Evolutionary conservation across 2,888 invertebrate genomes (phyloP).

Genomic region (Dyspetes luteomarginatus): DNA sequence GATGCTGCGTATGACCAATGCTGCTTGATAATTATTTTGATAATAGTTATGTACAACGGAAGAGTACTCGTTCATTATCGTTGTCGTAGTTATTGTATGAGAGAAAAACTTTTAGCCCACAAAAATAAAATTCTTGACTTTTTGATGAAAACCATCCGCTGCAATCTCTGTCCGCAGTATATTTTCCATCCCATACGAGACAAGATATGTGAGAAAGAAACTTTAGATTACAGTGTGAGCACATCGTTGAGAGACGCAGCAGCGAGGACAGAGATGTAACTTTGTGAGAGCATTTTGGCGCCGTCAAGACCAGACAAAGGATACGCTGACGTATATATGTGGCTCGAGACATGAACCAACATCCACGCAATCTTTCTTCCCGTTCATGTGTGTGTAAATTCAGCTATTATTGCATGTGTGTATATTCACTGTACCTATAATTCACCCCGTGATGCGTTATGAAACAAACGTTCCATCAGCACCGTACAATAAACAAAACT

Average conservation of each 20-base stretch:
- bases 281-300: constrained; percentile 36
- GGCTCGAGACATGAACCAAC: constrained; percentile 43
- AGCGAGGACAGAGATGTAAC: constrained; percentile 40
- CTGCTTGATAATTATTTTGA: constrained; percentile 60
- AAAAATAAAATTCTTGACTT: constrained; percentile 46
- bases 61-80: neutral
- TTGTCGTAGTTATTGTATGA: neutral
- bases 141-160: constrained; percentile 2
- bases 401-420: constrained; percentile 15
- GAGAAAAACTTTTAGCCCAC: constrained; percentile 13
- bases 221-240: constrained; percentile 52
- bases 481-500: too few relatives aligned
- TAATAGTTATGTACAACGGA: constrained; percentile 51
- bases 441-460: too few relatives aligned
- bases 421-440: too few relatives aligned
- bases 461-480: too few relatives aligned
- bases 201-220: constrained; percentile 43
- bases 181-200: constrained; percentile 6
- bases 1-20: constrained; percentile 24
- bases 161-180: constrained; percentile 24
- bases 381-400: neutral
- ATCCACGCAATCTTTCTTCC: constrained; percentile 12
- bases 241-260: constrained; percentile 12
- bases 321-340: constrained; percentile 36
- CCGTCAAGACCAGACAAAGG: constrained; percentile 59